Conservation (phyloP, 2,797 vertebrate genomes). For the Miichthys miiuy region DNA sequence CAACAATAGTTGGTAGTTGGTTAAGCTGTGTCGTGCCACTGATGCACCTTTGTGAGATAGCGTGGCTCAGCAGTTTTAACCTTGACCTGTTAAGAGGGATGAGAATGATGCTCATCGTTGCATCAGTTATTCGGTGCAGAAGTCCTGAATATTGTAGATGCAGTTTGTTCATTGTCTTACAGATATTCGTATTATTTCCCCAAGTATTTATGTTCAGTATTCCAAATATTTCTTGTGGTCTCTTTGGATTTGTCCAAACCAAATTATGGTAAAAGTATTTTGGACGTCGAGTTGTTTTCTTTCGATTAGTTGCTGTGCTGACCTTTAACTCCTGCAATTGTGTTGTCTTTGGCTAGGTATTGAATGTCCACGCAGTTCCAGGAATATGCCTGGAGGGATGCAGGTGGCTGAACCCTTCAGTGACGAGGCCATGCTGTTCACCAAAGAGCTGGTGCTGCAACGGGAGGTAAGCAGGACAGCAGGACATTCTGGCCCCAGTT, state of each 20-base stretch:
- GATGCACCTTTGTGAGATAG: constrained; percentile 24
- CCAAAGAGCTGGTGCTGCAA: constrained; percentile 97
- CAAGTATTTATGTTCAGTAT: neutral
- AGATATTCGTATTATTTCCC: neutral
- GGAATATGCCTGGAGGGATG: constrained; percentile 89
- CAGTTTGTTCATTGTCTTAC: neutral
- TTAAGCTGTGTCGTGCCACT: constrained; percentile 32
- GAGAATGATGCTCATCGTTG: constrained; percentile 1
- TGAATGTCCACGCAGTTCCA: constrained; percentile 94
- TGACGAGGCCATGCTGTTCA: constrained; percentile 94
- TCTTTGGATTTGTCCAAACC: neutral
- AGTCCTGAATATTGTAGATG: neutral
- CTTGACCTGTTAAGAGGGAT: constrained; percentile 44
- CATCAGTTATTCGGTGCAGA: neutral
- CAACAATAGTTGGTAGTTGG: neutral
- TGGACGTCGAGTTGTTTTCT: neutral
- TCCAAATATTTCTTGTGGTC: neutral
- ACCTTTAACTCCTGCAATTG: constrained; percentile 32
- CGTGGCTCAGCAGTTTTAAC: constrained; percentile 21
- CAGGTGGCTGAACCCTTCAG: constrained; percentile 97
- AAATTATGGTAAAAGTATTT: neutral
- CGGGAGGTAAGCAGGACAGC: constrained; percentile 89
- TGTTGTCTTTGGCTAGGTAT: constrained; percentile 87
- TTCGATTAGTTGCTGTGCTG: constrained; percentile 38
- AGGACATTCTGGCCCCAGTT: constrained; percentile 9